Evolutionary conservation across 1,140 invertebrate genomes (phyloP).

Genomic region (Pissodes strobi): DNA sequence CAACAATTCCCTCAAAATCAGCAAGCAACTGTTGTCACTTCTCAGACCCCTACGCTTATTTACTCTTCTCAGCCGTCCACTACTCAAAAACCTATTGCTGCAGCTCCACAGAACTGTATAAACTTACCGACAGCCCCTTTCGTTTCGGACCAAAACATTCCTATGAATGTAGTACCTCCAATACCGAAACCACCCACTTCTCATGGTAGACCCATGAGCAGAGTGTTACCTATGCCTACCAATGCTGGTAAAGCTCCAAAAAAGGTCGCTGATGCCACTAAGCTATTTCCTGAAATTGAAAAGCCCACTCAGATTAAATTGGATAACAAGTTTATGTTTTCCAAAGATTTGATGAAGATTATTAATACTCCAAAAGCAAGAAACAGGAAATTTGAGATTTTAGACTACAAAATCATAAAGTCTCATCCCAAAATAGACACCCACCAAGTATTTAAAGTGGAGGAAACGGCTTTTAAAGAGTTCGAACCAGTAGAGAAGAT

Average conservation of each 20-base stretch:
- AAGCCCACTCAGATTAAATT: constrained; percentile 60
- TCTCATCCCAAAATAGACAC: neutral
- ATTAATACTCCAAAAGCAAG: constrained; percentile 20
- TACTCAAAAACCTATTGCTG: constrained; percentile 30
- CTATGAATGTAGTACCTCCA: constrained; percentile 70
- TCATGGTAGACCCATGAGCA: constrained; percentile 69
- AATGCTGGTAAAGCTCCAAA: constrained; percentile 56
- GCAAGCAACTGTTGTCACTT: constrained; percentile 20
- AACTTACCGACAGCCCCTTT: constrained; percentile 64
- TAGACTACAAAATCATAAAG: constrained; percentile 34
- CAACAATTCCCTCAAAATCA: constrained; percentile 30
- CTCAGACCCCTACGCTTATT: constrained; percentile 32
- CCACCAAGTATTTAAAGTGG: neutral
- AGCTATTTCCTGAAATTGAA: constrained; percentile 55
- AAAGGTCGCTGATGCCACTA: constrained; percentile 54
- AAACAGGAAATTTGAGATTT: constrained; percentile 37
- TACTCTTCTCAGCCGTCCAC: constrained; percentile 31
- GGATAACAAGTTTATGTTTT: constrained; percentile 41
- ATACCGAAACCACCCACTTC: constrained; percentile 59
- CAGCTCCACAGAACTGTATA: constrained; percentile 56
- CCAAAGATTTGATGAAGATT: constrained; percentile 33
- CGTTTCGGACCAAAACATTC: constrained; percentile 62
- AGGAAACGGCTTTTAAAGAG: constrained; percentile 20
- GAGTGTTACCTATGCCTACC: constrained; percentile 70
- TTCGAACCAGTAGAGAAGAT: constrained; percentile 25